phyloP scores from a whole-genome alignment of 2,113 vertebrate species.

The Spea multiplicata region DNA sequence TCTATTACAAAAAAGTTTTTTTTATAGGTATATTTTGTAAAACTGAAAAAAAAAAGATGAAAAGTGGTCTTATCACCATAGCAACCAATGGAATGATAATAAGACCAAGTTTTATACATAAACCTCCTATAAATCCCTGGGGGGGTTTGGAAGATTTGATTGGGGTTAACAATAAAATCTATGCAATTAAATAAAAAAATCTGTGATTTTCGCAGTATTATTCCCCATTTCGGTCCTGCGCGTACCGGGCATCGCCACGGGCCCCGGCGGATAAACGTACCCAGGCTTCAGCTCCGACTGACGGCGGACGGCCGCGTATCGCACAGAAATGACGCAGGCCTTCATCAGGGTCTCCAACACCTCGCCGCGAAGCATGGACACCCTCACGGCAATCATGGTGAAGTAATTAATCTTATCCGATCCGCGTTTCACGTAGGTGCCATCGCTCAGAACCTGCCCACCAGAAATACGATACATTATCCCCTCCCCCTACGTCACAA shows the following conservation, averaged over 20 bases:
- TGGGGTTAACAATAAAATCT: too few relatives aligned
- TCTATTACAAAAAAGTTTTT: too few relatives aligned
- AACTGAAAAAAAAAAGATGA: too few relatives aligned
- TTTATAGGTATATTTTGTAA: too few relatives aligned
- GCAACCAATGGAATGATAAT: too few relatives aligned
- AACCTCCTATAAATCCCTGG: too few relatives aligned
- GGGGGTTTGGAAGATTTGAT: too few relatives aligned
- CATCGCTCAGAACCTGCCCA: constrained; percentile 67
- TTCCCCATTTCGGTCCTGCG: not conserved
- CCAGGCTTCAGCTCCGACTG: constrained; percentile 68
- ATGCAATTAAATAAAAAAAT: too few relatives aligned
- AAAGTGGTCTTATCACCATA: too few relatives aligned
- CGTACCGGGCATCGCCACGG: not conserved
- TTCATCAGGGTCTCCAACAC: constrained; percentile 53
- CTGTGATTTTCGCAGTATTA: too few relatives aligned
- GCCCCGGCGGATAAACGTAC: constrained; percentile 49
- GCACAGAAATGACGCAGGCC: constrained; percentile 69
- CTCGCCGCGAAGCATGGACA: constrained; percentile 40
- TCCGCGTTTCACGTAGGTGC: constrained; percentile 62
- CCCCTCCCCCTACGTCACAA: not conserved
- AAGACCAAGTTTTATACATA: too few relatives aligned
- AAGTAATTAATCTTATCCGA: constrained; percentile 68
- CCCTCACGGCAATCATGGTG: constrained; percentile 62
- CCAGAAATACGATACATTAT: not conserved
- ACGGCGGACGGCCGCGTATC: constrained; percentile 68